Evolutionary conservation across 92 coral and sea anemone genomes (phyloP).

Genomic region (Blastomussa wellsi): DNA sequence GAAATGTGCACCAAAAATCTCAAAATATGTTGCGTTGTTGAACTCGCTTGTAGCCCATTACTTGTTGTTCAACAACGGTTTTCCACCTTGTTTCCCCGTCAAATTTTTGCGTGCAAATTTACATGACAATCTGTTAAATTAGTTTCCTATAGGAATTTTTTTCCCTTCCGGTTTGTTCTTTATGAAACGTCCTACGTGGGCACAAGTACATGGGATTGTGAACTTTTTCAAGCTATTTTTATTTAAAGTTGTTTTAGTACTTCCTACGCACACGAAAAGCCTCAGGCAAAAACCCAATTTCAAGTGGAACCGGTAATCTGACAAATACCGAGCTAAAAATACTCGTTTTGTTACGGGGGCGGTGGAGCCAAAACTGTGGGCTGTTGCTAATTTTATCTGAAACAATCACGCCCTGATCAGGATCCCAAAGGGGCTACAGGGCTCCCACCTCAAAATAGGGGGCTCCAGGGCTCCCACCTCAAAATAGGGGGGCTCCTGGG

Average conservation of each 20-base stretch:
- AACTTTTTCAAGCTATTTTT: constrained; percentile 7
- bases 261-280: constrained; percentile 28
- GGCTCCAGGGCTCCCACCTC: too few relatives aligned
- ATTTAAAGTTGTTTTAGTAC: not conserved
- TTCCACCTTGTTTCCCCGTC: not conserved
- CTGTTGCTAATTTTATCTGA: constrained; percentile 19
- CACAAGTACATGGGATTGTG: constrained; percentile 20
- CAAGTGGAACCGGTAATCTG: not conserved
- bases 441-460: too few relatives aligned
- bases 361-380: not conserved
- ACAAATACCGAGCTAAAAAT: constrained; percentile 13
- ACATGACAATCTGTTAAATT: not conserved
- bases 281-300: not conserved
- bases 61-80: not conserved
- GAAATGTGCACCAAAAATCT: not conserved
- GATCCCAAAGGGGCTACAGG: too few relatives aligned
- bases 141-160: not conserved
- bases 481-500: too few relatives aligned
- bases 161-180: constrained; percentile 12
- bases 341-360: constrained; percentile 1
- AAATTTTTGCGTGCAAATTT: not conserved
- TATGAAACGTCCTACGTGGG: not conserved
- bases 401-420: not conserved
- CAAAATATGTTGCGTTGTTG: not conserved
- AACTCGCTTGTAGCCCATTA: not conserved